These are phyloP conservation scores for Euplexia lucipara DNA, from an alignment of 2,888 invertebrate species.

Conservation along the genomic window DNA sequence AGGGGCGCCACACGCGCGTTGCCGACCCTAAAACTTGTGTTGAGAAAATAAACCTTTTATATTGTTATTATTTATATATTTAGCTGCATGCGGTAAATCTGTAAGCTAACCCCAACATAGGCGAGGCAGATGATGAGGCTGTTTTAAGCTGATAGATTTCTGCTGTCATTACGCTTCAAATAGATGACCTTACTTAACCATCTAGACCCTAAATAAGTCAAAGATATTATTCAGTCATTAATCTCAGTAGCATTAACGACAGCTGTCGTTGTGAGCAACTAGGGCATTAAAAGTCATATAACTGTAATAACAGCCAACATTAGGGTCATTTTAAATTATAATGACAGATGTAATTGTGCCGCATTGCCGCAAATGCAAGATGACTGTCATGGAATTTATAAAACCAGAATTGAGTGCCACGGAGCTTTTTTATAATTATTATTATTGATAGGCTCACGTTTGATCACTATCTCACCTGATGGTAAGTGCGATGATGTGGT, in stretches of 20 bases:
- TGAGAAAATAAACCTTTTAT: too few relatives aligned
- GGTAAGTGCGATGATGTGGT: too few relatives aligned
- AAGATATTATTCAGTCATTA: slow-evolving; percentile 18
- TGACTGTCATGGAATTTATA: slow-evolving; percentile 30
- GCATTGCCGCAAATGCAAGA: slow-evolving; percentile 17
- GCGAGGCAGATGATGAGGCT: too few relatives aligned
- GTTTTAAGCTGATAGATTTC: slow-evolving; percentile 9
- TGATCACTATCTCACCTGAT: too few relatives aligned
- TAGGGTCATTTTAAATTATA: slow-evolving; percentile 16
- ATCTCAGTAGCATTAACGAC: slow-evolving; percentile 1
- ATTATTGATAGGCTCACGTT: too few relatives aligned
- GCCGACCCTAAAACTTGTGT: too few relatives aligned
- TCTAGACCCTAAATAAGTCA: neutral
- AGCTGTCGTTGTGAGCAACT: slow-evolving; percentile 28
- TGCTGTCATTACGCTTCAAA: too few relatives aligned
- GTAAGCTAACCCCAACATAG: too few relatives aligned
- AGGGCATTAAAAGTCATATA: slow-evolving; percentile 24
- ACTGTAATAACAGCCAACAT: slow-evolving; percentile 60
- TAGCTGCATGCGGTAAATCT: too few relatives aligned
- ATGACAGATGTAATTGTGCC: slow-evolving; percentile 39
- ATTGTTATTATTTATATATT: too few relatives aligned
- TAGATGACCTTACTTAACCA: neutral
- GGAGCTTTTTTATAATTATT: too few relatives aligned
- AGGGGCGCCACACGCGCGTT: too few relatives aligned
- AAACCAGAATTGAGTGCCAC: slow-evolving; percentile 9